Conservation (phyloP, 2,797 vertebrate species). For the Halcyon badia region DNA sequence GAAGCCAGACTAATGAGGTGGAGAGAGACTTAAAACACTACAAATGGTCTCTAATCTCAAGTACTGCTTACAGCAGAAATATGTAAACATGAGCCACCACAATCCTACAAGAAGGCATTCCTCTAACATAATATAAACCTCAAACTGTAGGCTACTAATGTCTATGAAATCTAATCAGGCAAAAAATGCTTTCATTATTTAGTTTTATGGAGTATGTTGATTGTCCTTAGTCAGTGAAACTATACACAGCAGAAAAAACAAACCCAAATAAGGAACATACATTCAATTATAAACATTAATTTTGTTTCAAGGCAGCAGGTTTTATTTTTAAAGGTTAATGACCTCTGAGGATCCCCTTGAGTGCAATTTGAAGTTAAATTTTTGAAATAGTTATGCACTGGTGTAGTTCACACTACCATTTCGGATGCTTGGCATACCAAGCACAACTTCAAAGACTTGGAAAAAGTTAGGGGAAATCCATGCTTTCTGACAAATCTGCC, state of each 20-base stretch:
- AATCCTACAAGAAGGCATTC: background rate
- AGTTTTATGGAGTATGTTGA: background rate
- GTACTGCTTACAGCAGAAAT: background rate
- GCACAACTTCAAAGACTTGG: background rate
- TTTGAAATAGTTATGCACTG: background rate
- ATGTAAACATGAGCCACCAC: background rate
- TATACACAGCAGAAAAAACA: background rate
- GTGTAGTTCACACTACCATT: background rate
- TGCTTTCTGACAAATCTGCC: background rate
- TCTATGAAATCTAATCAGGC: background rate
- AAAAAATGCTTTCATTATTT: background rate
- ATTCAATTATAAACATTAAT: background rate
- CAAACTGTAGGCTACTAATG: background rate
- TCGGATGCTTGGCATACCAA: background rate
- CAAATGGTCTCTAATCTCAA: background rate
- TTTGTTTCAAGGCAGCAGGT: background rate
- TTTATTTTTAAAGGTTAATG: background rate
- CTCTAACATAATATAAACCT: background rate
- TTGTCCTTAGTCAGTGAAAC: background rate
- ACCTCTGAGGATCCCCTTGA: background rate
- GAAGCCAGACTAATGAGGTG: background rate
- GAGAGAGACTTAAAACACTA: background rate
- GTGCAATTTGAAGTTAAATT: background rate
- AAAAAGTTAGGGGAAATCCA: background rate
- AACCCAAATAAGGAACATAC: background rate